These are phyloP conservation scores for Belgica antarctica DNA, from an alignment of 2,888 invertebrate species.

Conservation along the genomic window DNA sequence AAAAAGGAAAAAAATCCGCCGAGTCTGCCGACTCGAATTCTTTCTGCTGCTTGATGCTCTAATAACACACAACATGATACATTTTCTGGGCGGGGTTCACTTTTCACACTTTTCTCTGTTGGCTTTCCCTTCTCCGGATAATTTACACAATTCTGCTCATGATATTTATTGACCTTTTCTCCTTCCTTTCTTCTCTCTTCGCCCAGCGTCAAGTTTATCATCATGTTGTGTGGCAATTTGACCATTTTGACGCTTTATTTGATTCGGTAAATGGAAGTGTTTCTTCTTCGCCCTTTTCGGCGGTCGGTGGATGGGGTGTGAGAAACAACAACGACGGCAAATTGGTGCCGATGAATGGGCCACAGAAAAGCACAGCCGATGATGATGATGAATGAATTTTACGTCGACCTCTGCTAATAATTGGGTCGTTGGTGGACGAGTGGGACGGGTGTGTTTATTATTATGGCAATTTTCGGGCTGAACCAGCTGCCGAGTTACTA, in stretches of 20 bases:
- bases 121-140: not conserved
- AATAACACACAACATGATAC: not conserved
- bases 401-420: conserved; percentile 38
- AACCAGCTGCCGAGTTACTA: not conserved
- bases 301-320: not conserved
- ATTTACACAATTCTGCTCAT: not conserved
- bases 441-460: not conserved
- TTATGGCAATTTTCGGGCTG: not conserved
- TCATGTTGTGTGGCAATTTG: conserved; percentile 11
- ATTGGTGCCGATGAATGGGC: not conserved
- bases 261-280: not conserved
- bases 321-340: not conserved
- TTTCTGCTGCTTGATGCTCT: not conserved
- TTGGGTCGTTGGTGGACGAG: not conserved
- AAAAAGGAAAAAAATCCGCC: too few species aligned
- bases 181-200: not conserved
- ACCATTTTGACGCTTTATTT: not conserved
- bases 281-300: not conserved
- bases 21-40: not conserved
- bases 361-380: not conserved
- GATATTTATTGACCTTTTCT: conserved; percentile 20
- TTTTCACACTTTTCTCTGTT: conserved; percentile 18
- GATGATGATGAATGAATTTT: conserved; percentile 44
- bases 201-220: not conserved
- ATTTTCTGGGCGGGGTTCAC: conserved; percentile 18